These are phyloP conservation scores for Gobio gobio DNA, from an alignment of 2,113 vertebrate species.

Conservation along the genomic window DNA sequence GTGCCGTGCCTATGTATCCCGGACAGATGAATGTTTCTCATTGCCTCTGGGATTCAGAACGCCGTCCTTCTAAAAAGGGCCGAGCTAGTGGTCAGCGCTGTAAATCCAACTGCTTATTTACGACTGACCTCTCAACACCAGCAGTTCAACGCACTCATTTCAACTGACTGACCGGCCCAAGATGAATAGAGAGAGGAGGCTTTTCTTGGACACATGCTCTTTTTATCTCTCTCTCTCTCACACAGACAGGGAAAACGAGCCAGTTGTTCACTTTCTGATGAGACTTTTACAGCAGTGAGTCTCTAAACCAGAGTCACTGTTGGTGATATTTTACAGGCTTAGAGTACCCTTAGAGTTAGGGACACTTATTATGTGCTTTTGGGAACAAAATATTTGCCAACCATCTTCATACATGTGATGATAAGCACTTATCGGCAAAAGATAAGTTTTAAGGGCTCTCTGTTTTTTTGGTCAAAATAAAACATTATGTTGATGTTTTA, in stretches of 20 bases:
- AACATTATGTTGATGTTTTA: too few species aligned
- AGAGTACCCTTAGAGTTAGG: too few species aligned
- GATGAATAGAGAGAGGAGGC: slow-evolving; percentile 27
- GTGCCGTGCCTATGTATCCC: slow-evolving; percentile 25
- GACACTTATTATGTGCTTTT: too few species aligned
- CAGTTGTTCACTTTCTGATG: background rate
- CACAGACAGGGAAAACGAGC: background rate
- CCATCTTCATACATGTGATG: too few species aligned
- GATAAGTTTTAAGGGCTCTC: too few species aligned
- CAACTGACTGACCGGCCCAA: slow-evolving; percentile 26
- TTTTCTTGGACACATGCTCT: slow-evolving; percentile 14
- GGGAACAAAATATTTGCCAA: too few species aligned
- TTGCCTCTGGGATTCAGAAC: background rate
- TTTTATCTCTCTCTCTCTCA: background rate
- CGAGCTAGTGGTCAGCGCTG: slow-evolving; percentile 38
- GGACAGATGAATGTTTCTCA: slow-evolving; percentile 12
- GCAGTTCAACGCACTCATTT: slow-evolving; percentile 43
- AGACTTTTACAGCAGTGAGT: background rate
- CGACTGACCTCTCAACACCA: slow-evolving; percentile 38
- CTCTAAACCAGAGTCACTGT: background rate
- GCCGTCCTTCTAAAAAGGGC: slow-evolving; percentile 27
- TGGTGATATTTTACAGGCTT: too few species aligned
- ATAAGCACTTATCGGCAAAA: too few species aligned
- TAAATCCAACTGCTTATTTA: slow-evolving; percentile 45
- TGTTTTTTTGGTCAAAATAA: too few species aligned